Evolutionary conservation across 1,140 invertebrate species (phyloP).

Genomic region (Chlorops oryzae): DNA sequence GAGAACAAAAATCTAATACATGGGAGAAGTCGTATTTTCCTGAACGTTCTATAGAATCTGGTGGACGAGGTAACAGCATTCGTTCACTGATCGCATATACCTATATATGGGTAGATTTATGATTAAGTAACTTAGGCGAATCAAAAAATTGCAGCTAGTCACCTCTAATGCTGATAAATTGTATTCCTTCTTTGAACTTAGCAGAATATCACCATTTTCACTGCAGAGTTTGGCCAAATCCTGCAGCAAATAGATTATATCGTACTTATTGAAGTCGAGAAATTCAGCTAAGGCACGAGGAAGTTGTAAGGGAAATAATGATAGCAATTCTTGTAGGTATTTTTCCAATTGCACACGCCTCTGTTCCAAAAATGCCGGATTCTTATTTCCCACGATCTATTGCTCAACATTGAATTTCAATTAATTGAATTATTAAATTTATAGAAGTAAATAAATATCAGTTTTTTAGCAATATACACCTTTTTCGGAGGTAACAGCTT

Average conservation of each 20-base stretch:
- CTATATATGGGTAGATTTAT: constrained; percentile 51
- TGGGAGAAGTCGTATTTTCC: constrained; percentile 80
- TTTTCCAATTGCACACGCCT: constrained; percentile 69
- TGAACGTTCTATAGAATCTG: constrained; percentile 53
- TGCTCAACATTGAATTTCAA: background rate
- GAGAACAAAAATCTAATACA: constrained; percentile 80
- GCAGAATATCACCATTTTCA: constrained; percentile 60
- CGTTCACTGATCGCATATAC: constrained; percentile 82
- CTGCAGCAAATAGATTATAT: constrained; percentile 75
- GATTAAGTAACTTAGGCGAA: background rate
- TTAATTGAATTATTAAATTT: background rate
- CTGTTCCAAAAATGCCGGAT: constrained; percentile 78
- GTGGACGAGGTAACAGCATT: constrained; percentile 76
- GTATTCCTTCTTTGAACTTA: constrained; percentile 56
- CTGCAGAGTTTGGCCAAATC: constrained; percentile 67
- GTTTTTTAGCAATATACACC: no score
- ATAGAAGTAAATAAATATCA: no score
- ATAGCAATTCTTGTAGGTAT: constrained; percentile 73
- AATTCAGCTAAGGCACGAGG: constrained; percentile 70
- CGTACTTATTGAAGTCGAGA: constrained; percentile 74
- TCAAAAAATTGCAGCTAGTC: background rate
- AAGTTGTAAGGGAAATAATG: constrained; percentile 56
- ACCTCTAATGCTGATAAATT: constrained; percentile 71
- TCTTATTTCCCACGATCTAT: constrained; percentile 62
- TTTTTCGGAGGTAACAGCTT: constrained; percentile 88